Percentiles rank a stretch among this genome's conserved stretches.
Conservation (phyloP, 2,113 vertebrate genomes). For the Scalopus aquaticus region DNA sequence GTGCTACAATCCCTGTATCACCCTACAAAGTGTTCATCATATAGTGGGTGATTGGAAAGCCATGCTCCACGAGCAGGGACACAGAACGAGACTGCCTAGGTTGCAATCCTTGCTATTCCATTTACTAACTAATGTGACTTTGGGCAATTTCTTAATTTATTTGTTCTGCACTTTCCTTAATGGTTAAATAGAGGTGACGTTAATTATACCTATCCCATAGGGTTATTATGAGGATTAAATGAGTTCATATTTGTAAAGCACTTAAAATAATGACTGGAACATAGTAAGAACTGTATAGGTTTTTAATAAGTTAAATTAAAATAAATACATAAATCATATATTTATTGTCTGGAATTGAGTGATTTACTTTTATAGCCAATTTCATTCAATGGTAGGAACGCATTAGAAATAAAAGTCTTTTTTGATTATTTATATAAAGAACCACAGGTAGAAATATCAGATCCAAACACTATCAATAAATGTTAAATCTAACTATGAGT, state of each 20-base stretch:
- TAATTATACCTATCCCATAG: not conserved
- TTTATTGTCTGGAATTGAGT: not conserved
- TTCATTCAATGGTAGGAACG: not conserved
- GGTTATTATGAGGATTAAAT: conserved; percentile 28
- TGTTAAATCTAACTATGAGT: not conserved
- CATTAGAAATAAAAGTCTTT: not conserved
- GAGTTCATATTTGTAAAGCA: conserved; percentile 15
- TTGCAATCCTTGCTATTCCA: not conserved
- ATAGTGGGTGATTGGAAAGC: not conserved
- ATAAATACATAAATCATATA: not conserved
- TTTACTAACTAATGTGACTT: not conserved
- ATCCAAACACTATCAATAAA: not conserved
- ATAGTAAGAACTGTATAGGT: not conserved
- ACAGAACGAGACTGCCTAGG: not conserved
- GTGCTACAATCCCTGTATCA: not conserved
- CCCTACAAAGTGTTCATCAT: not conserved
- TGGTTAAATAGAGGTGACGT: not conserved
- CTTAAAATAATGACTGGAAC: not conserved
- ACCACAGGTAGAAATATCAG: not conserved
- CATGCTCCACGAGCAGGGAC: not conserved
- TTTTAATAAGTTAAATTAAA: not conserved
- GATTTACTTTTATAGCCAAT: not conserved
- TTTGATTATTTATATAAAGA: not conserved
- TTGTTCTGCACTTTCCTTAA: not conserved
- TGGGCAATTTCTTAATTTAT: not conserved